phyloP scores from a whole-genome alignment of 2,888 invertebrate genomes.

The Drosophila vallismaia region DNA sequence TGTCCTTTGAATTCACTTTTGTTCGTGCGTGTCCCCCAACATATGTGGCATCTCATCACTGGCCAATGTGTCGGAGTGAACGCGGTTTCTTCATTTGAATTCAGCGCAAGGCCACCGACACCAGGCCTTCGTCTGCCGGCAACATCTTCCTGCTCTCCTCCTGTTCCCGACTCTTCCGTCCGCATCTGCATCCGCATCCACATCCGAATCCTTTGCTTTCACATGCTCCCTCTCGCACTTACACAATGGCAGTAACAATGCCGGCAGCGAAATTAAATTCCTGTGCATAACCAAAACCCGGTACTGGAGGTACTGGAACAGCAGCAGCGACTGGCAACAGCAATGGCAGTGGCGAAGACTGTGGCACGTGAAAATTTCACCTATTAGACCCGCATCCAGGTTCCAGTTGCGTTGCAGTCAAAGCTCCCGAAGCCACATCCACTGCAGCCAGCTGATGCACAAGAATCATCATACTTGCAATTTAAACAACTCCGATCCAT shows the following conservation, averaged over 20 bases:
- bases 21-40: constrained; percentile 10
- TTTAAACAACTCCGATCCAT: constrained; percentile 78
- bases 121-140: constrained; percentile 35
- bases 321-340: constrained; percentile 40
- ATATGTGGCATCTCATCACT: constrained; percentile 20
- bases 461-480: constrained; percentile 77
- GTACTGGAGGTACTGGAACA: constrained; percentile 49
- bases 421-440: constrained; percentile 19
- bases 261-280: constrained; percentile 79
- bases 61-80: constrained; percentile 9
- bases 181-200: background rate
- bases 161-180: constrained; percentile 4
- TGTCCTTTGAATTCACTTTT: background rate
- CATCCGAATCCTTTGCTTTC: background rate
- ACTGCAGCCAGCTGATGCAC: constrained; percentile 68
- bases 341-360: constrained; percentile 23
- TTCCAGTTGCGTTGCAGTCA: constrained; percentile 42
- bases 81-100: constrained; percentile 79
- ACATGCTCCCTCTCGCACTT: constrained; percentile 19
- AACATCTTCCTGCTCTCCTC: constrained; percentile 17
- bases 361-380: constrained; percentile 63
- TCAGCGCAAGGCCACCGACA: constrained; percentile 69
- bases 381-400: constrained; percentile 66
- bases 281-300: constrained; percentile 70
- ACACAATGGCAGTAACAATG: constrained; percentile 66